Conservation (phyloP, 2,888 invertebrate species). For the Scaeva pyrastri region DNA sequence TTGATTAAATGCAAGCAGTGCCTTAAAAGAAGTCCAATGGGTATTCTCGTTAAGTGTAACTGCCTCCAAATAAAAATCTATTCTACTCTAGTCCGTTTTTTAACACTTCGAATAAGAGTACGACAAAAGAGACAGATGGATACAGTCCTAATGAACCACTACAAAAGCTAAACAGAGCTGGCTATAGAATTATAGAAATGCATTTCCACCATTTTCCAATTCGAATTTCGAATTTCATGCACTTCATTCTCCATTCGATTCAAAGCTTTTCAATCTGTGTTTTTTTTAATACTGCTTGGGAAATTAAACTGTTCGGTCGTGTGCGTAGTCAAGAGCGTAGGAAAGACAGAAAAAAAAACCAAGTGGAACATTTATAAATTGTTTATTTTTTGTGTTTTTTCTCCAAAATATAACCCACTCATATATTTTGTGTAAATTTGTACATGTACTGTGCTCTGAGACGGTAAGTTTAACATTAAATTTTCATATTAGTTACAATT, state of each 20-base stretch:
- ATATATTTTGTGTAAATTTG: conserved; percentile 7
- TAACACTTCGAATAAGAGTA: neutral
- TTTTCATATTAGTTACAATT: neutral
- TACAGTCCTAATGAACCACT: neutral
- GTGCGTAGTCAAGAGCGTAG: conserved; percentile 61
- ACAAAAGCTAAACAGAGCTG: conserved; percentile 24
- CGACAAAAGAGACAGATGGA: neutral
- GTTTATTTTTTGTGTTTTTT: conserved; percentile 47
- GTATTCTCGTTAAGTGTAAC: neutral
- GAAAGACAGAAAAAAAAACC: conserved; percentile 50
- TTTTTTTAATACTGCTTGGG: conserved; percentile 71
- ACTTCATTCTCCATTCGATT: neutral
- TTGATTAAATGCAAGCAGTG: no score
- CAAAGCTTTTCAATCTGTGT: conserved; percentile 43
- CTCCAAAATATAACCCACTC: neutral
- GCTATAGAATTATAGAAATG: neutral
- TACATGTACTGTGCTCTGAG: conserved; percentile 27
- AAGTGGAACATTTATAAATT: conserved; percentile 48
- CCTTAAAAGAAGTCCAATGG: no score
- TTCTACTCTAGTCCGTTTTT: neutral
- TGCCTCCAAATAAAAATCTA: neutral
- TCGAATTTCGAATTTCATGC: conserved; percentile 47
- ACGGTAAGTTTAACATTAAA: conserved; percentile 19
- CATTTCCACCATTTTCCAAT: conserved; percentile 66
- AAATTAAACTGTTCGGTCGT: conserved; percentile 72